Conservation (phyloP, 2,113 vertebrate genomes). For the Ardeotis arabs region DNA sequence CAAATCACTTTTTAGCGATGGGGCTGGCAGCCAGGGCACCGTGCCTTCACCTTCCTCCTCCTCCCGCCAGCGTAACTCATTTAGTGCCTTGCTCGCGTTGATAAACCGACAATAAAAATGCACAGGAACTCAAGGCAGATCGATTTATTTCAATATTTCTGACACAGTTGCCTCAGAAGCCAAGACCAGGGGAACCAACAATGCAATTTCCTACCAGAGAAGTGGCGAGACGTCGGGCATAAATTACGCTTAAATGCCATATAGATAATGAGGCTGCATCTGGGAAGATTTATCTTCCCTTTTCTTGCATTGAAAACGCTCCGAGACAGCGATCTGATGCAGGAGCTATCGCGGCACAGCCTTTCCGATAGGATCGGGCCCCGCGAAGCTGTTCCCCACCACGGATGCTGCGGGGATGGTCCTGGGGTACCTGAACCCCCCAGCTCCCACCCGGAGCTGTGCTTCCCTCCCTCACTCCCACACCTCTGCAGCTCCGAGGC, state of each 20-base stretch:
- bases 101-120: conserved; percentile 55
- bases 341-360: background rate
- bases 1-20: accelerated
- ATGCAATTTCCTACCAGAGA: background rate
- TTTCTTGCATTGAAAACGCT: background rate
- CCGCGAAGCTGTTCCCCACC: background rate
- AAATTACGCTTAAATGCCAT: conserved; percentile 68
- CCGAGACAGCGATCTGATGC: background rate
- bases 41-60: background rate
- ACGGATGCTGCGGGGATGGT: too few species aligned
- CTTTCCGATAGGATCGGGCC: background rate
- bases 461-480: background rate
- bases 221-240: background rate
- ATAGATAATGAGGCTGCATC: conserved; percentile 35
- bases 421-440: too few species aligned
- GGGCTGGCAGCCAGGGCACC: background rate
- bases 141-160: conserved; percentile 58
- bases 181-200: background rate
- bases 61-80: background rate
- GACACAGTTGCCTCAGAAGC: background rate
- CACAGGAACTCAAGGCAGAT: background rate
- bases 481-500: background rate
- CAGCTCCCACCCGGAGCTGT: background rate
- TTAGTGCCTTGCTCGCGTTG: background rate
- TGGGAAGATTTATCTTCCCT: background rate